phyloP scores from a whole-genome alignment of 2,113 vertebrate genomes.

The Lagopus leucura region DNA sequence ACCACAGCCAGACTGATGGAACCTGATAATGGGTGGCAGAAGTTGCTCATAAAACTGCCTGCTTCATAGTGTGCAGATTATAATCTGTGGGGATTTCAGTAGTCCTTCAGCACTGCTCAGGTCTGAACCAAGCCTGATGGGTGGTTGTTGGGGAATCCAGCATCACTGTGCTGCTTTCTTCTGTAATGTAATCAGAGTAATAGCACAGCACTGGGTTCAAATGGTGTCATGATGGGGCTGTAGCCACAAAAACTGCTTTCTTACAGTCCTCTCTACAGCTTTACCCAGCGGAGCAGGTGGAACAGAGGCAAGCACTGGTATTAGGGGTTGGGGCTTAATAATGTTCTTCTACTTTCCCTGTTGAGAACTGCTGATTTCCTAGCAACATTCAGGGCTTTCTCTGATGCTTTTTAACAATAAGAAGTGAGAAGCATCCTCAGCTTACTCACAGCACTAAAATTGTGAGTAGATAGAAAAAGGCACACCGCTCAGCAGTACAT shows the following conservation, averaged over 20 bases:
- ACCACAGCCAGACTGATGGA: slow-evolving; percentile 32
- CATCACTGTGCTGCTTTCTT: slow-evolving; percentile 28
- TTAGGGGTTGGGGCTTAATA: background rate
- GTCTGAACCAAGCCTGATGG: slow-evolving; percentile 32
- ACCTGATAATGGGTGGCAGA: background rate
- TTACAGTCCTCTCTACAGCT: background rate
- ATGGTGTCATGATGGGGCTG: background rate
- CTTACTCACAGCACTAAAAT: slow-evolving; percentile 7
- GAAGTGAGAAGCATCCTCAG: background rate
- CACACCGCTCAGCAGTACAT: background rate
- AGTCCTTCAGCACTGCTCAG: background rate
- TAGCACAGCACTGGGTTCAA: background rate
- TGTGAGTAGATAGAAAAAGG: background rate
- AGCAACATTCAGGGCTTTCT: slow-evolving; percentile 37
- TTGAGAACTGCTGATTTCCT: slow-evolving; percentile 44
- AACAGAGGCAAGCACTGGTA: background rate
- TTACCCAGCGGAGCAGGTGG: background rate
- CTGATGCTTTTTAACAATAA: background rate
- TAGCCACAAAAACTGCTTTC: slow-evolving; percentile 8
- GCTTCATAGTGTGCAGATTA: background rate
- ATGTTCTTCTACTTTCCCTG: background rate
- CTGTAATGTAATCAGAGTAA: slow-evolving; percentile 27
- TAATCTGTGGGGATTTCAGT: slow-evolving; percentile 18
- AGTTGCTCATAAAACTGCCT: slow-evolving; percentile 46
- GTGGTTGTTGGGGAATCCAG: background rate